phyloP scores from a whole-genome alignment of 2,797 vertebrate species.

The Rhinophrynus dorsalis region DNA sequence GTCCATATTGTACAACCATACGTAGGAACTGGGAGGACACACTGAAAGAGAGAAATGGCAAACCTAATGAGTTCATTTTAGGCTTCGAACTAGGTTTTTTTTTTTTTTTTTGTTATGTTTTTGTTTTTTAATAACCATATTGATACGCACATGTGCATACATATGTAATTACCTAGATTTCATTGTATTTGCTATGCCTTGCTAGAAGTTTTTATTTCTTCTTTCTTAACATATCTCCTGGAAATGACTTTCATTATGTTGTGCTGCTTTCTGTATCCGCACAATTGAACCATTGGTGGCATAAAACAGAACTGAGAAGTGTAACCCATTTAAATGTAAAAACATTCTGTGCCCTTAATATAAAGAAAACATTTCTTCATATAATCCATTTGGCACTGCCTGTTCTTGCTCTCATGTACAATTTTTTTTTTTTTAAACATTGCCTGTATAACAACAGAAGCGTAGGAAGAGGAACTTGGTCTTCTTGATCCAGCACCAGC shows the following conservation, averaged over 20 bases:
- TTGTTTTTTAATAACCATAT: too few relatives aligned
- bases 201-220: too few relatives aligned
- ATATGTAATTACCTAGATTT: too few relatives aligned
- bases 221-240: background rate
- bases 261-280: background rate
- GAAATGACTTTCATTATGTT: background rate
- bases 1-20: too few relatives aligned
- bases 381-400: background rate
- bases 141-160: too few relatives aligned
- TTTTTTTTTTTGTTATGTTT: too few relatives aligned
- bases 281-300: background rate
- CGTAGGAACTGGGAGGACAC: too few relatives aligned
- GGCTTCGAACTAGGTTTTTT: too few relatives aligned
- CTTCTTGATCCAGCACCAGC: constrained; percentile 39
- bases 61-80: too few relatives aligned
- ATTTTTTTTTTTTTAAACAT: constrained; percentile 10
- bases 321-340: constrained; percentile 3
- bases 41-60: too few relatives aligned
- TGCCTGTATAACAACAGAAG: constrained; percentile 34
- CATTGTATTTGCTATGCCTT: too few relatives aligned
- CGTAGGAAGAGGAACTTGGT: constrained; percentile 39
- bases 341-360: background rate
- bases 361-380: background rate
- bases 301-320: constrained; percentile 11
- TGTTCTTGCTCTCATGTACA: background rate